Percentiles rank a stretch among this genome's conserved stretches.
Evolutionary conservation across 1,140 invertebrate genomes (phyloP).

Genomic region (Orchestia grillus): DNA sequence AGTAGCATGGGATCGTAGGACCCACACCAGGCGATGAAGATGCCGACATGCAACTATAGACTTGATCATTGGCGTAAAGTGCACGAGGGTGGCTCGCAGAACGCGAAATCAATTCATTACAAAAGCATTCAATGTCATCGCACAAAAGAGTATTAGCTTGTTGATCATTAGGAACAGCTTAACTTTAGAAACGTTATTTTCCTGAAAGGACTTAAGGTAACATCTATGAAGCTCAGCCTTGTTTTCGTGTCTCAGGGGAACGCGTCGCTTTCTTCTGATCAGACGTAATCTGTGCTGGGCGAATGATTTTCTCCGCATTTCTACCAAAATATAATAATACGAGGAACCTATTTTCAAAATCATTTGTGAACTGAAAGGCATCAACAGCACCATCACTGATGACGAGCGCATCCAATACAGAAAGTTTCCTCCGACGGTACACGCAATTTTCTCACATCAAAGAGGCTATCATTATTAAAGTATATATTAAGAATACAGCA

Average conservation of each 20-base stretch:
- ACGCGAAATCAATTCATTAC: no score
- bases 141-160: no score
- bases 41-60: no score
- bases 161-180: no score
- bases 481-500: not conserved
- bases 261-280: not conserved
- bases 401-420: not conserved
- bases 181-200: not conserved
- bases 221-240: not conserved
- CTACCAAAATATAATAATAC: not conserved
- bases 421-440: not conserved
- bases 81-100: no score
- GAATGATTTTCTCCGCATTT: not conserved
- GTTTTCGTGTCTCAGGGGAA: not conserved
- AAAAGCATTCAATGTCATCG: no score
- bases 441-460: not conserved
- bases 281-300: not conserved
- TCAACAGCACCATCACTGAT: not conserved
- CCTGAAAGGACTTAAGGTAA: not conserved
- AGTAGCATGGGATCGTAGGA: no score
- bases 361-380: not conserved
- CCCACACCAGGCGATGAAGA: no score
- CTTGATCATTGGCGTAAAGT: no score
- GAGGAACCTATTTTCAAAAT: not conserved
- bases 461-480: not conserved